These are phyloP conservation scores for Meda fulgida DNA, from an alignment of 2,797 vertebrate genomes.

Conservation along the genomic window DNA sequence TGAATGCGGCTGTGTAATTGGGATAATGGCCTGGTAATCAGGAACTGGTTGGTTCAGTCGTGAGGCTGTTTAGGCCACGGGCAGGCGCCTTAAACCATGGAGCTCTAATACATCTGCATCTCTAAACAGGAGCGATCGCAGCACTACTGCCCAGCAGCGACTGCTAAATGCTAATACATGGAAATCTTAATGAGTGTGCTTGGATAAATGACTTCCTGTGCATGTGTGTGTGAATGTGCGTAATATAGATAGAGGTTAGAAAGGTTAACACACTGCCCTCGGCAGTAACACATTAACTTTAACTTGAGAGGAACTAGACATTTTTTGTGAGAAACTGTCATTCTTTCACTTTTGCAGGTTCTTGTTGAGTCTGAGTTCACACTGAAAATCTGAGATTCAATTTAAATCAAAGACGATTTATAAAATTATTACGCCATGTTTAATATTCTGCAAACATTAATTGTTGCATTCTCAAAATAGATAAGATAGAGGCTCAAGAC, in stretches of 20 bases:
- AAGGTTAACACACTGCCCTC: constrained; percentile 55
- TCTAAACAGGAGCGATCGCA: constrained; percentile 25
- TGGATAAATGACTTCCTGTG: constrained; percentile 54
- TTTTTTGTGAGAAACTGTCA: not conserved
- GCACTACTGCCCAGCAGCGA: constrained; percentile 30
- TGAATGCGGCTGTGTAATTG: constrained; percentile 53
- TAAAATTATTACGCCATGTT: too few species aligned
- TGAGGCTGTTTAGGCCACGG: constrained; percentile 48
- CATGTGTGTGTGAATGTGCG: constrained; percentile 49
- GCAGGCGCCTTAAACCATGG: constrained; percentile 30
- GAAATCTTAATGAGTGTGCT: constrained; percentile 37
- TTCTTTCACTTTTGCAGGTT: not conserved
- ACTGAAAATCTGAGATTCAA: not conserved
- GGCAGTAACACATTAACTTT: constrained; percentile 40
- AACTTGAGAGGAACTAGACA: not conserved
- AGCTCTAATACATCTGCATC: constrained; percentile 47
- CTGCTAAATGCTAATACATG: constrained; percentile 43
- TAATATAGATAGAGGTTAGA: constrained; percentile 69
- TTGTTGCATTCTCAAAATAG: constrained; percentile 3
- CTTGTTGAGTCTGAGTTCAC: not conserved
- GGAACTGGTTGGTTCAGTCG: constrained; percentile 46
- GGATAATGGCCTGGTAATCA: constrained; percentile 58
- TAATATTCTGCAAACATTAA: not conserved
- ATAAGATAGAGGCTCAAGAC: not conserved
- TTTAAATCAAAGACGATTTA: not conserved